Percentiles rank a stretch among this genome's conserved stretches.
These are phyloP conservation scores for Dorcus parallelipipedus DNA, from an alignment of 2,888 invertebrate genomes.

Conservation along the genomic window DNA sequence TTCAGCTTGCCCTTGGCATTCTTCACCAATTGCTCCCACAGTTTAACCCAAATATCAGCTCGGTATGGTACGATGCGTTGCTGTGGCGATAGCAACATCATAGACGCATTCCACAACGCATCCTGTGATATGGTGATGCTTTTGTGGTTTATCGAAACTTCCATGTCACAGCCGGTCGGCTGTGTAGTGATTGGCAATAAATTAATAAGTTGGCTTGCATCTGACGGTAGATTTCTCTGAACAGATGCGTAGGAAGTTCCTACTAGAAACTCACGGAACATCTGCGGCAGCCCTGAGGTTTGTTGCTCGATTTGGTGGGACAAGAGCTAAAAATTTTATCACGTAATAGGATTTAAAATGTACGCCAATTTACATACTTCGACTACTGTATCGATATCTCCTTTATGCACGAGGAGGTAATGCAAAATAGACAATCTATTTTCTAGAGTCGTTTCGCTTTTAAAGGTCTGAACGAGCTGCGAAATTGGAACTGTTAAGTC, in stretches of 20 bases:
- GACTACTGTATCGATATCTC: conserved; percentile 70
- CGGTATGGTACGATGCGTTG: conserved; percentile 80
- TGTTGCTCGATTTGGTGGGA: conserved; percentile 60
- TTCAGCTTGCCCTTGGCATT: conserved; percentile 59
- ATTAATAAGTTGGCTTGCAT: conserved; percentile 65
- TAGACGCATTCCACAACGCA: conserved; percentile 75
- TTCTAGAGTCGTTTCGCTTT: conserved; percentile 63
- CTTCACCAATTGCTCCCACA: conserved; percentile 71
- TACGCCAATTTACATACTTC: conserved; percentile 53
- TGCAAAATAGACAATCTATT: conserved; percentile 79
- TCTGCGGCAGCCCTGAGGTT: conserved; percentile 60
- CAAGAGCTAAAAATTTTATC: conserved; percentile 51
- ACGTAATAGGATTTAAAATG: background rate
- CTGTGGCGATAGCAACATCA: conserved; percentile 79
- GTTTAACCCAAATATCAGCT: conserved; percentile 77
- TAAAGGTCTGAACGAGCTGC: conserved; percentile 66
- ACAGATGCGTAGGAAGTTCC: conserved; percentile 70
- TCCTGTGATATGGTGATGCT: conserved; percentile 69
- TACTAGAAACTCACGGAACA: conserved; percentile 79
- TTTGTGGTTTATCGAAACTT: conserved; percentile 56
- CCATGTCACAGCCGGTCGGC: conserved; percentile 56
- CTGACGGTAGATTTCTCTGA: conserved; percentile 67
- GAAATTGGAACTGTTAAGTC: conserved; percentile 62
- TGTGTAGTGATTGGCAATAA: conserved; percentile 70
- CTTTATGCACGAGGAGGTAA: conserved; percentile 74